Conservation (phyloP, 2,797 vertebrate genomes). For the Enteromius fasciolatus region DNA sequence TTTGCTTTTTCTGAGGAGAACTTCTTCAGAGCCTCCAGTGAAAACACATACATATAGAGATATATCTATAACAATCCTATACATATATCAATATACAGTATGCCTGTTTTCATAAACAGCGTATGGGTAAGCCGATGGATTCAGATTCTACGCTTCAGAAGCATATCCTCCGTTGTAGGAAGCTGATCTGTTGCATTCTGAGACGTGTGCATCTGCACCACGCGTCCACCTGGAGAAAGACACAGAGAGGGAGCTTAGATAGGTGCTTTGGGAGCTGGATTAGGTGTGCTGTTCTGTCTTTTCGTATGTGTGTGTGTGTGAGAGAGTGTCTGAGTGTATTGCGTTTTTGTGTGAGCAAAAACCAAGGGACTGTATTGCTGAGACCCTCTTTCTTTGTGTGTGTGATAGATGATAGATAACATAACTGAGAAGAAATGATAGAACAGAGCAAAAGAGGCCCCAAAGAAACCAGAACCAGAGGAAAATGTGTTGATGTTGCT, state of each 20-base stretch:
- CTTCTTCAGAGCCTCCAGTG: constrained; percentile 78
- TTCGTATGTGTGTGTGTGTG: background rate
- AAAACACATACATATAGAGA: constrained; percentile 85
- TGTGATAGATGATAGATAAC: background rate
- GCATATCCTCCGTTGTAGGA: constrained; percentile 29
- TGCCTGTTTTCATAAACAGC: constrained; percentile 82
- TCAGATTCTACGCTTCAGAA: constrained; percentile 48
- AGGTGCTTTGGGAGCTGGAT: constrained; percentile 37
- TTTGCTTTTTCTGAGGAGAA: constrained; percentile 72
- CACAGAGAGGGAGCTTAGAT: constrained; percentile 25
- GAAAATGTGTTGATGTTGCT: background rate
- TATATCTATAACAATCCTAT: constrained; percentile 84
- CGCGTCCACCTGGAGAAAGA: constrained; percentile 30
- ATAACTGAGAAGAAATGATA: constrained; percentile 3
- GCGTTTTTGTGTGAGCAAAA: constrained; percentile 9
- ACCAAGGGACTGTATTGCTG: constrained; percentile 10
- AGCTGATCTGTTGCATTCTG: constrained; percentile 49
- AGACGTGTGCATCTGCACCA: constrained; percentile 35
- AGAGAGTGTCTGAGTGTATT: background rate
- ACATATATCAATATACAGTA: constrained; percentile 84
- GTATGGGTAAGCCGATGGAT: constrained; percentile 71
- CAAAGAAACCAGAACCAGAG: constrained; percentile 1
- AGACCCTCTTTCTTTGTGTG: background rate
- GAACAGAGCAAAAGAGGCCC: constrained; percentile 30
- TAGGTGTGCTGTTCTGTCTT: constrained; percentile 26